phyloP scores from a whole-genome alignment of 2,113 vertebrate species.

The Mormoops blainvillei region DNA sequence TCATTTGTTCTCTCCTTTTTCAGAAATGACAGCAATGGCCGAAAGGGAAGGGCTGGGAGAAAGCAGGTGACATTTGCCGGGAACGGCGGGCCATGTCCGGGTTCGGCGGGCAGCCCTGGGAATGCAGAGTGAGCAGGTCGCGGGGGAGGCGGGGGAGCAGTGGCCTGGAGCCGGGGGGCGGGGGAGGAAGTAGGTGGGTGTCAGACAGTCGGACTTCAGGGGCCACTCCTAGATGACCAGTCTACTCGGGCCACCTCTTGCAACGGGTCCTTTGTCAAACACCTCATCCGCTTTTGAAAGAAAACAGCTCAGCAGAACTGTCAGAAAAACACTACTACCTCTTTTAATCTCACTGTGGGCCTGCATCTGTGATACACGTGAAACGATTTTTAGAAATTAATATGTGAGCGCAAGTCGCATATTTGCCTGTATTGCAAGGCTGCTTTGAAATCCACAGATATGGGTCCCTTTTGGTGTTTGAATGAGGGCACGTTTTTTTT shows the following conservation, averaged over 20 bases:
- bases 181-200: neutral
- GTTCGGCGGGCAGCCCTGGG: neutral
- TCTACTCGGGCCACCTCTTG: neutral
- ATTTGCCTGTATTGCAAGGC: neutral
- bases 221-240: neutral
- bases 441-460: neutral
- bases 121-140: neutral
- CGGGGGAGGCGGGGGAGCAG: too few relatives aligned
- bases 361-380: neutral
- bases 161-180: neutral
- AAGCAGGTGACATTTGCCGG: neutral
- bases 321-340: neutral
- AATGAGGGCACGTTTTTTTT: neutral
- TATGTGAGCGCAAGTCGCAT: neutral
- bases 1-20: conserved; percentile 55
- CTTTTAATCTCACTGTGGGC: neutral
- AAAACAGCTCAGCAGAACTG: neutral
- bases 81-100: neutral
- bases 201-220: neutral
- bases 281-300: neutral
- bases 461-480: neutral
- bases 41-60: conserved; percentile 46
- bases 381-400: neutral
- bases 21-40: conserved; percentile 30
- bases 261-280: neutral